These are phyloP conservation scores for Mormyrus hasselquistii DNA, from an alignment of 2,797 vertebrate species.

Conservation along the genomic window DNA sequence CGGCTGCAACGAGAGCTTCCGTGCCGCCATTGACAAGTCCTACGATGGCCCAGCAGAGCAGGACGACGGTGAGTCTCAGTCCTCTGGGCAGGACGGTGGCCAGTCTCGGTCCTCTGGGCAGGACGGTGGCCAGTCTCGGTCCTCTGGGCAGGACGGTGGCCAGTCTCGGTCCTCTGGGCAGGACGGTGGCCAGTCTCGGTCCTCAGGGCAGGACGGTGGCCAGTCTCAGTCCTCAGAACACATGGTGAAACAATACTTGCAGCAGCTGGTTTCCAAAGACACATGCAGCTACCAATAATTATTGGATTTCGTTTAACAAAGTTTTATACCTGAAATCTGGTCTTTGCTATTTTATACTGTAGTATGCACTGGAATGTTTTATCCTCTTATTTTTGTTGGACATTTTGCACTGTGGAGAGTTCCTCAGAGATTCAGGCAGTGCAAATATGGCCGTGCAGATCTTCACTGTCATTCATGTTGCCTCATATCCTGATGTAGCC, in stretches of 20 bases:
- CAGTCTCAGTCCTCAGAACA: slow-evolving; percentile 62
- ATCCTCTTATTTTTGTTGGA: background rate
- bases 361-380: background rate
- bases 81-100: slow-evolving; percentile 72
- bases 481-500: background rate
- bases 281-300: background rate
- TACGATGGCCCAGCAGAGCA: slow-evolving; percentile 81
- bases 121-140: slow-evolving; percentile 69
- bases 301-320: background rate
- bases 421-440: background rate
- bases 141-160: slow-evolving; percentile 67
- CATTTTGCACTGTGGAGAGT: background rate
- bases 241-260: background rate
- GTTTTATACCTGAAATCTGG: background rate
- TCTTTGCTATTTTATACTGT: background rate
- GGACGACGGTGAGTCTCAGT: slow-evolving; percentile 69
- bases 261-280: background rate
- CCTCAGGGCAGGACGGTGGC: slow-evolving; percentile 58
- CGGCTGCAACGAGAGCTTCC: slow-evolving; percentile 87
- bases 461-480: background rate
- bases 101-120: slow-evolving; percentile 49
- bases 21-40: slow-evolving; percentile 90
- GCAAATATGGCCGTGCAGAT: background rate
- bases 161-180: slow-evolving; percentile 63
- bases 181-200: slow-evolving; percentile 66